Evolutionary conservation across 64 coral and sea anemone species (phyloP), one percentile per base, ranked within the genome.

Genomic region (Montipora efflorescens): DNA sequence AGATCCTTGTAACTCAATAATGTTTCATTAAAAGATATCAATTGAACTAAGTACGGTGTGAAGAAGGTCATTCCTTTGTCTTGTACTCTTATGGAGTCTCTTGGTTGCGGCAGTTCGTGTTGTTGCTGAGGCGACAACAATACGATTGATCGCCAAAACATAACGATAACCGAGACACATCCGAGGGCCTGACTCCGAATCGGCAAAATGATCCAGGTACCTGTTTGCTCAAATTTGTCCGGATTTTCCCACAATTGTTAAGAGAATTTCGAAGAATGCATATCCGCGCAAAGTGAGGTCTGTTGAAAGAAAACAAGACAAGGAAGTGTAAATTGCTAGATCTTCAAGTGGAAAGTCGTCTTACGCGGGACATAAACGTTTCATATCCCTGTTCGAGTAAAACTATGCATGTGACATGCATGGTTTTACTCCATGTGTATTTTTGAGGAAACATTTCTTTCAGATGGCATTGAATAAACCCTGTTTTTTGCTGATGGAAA

Each of bases 201-300:
- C 93, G 96, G 55, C 95, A 98, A 53, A 93, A 95, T 49, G 96
- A 95, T 2, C 93, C 79, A 11, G 93, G 86, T 46, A 92, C 62
- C 69, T 79, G 96, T 47, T 80, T 69, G 2, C 47, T 90, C 71
- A 78, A 98, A 98, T 68, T 90, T 87, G 4, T 98, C 90, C 23
- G 93, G 96, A 64, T 95, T 92, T 44, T 80, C 76, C 96, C 96
- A 98, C 47, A 93, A 98, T 50, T 92, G 92, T 28, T 93, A 84
- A 20, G 64, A 92, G 58, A 75, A 98, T 75, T 98, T 98, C 59
- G 95, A 90, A 0, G 96, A 98, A 70, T 95, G 72, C 16, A 93
- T 80, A 74, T 98, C 96, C 15, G 95, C 96, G n/a, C 96, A 98
- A 44, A 98, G 87, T 62, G 96, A 90, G n/a, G 93, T 98, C 93